Percentiles rank a stretch among this genome's conserved stretches.
Conservation (phyloP, 1,140 invertebrate species). For the Lordiphosa clarofinis region DNA sequence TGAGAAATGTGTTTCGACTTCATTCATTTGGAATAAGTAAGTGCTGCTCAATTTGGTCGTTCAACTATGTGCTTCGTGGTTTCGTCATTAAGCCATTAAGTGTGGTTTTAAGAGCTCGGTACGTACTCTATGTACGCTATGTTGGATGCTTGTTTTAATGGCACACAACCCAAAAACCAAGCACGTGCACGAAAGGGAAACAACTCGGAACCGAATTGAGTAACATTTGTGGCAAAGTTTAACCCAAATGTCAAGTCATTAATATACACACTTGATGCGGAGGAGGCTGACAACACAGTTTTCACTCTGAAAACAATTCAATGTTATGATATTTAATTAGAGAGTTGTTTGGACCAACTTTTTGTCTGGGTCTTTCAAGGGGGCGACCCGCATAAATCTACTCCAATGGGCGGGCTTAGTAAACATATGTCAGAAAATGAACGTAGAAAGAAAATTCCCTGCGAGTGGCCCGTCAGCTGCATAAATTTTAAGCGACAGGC, state of each 20-base stretch:
- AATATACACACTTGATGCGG: constrained; percentile 49
- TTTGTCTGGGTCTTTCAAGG: constrained; percentile 34
- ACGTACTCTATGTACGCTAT: not conserved
- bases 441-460: constrained; percentile 18
- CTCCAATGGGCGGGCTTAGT: constrained; percentile 15
- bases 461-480: constrained; percentile 51
- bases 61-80: constrained; percentile 70
- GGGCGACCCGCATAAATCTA: constrained; percentile 62
- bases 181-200: constrained; percentile 19
- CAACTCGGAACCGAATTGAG: constrained; percentile 55
- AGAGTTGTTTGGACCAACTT: constrained; percentile 76
- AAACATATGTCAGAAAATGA: constrained; percentile 26
- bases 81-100: constrained; percentile 74
- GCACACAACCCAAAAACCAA: constrained; percentile 15
- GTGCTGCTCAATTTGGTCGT: constrained; percentile 70
- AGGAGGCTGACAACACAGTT: constrained; percentile 19
- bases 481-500: constrained; percentile 70
- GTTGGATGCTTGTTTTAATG: constrained; percentile 37
- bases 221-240: constrained; percentile 64
- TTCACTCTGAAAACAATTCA: constrained; percentile 25
- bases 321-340: constrained; percentile 69
- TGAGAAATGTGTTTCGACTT: constrained; percentile 31
- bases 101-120: constrained; percentile 9
- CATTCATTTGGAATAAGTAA: constrained; percentile 59
- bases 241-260: constrained; percentile 63